These are phyloP conservation scores for Drosophila mauritiana DNA, from an alignment of 1,140 invertebrate genomes.

Conservation along the genomic window DNA sequence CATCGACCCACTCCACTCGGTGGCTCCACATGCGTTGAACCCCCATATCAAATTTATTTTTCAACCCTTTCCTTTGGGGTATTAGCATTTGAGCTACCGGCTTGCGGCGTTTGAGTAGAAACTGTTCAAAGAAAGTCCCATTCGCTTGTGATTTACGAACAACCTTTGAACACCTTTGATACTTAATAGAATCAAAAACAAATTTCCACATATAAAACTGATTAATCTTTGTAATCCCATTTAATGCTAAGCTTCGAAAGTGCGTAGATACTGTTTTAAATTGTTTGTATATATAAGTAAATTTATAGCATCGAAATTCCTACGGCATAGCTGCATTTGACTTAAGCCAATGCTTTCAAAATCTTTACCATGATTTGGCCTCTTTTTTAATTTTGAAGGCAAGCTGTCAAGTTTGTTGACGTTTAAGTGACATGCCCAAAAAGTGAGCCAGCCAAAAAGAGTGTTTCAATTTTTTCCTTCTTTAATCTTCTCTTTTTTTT, in stretches of 20 bases:
- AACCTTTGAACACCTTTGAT: too few relatives aligned
- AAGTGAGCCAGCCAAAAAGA: slow-evolving; percentile 2
- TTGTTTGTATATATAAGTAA: too few relatives aligned
- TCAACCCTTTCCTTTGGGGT: background rate
- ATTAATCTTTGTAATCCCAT: too few relatives aligned
- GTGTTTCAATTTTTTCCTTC: background rate
- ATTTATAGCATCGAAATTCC: background rate
- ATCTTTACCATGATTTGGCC: background rate
- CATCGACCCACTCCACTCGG: slow-evolving; percentile 11
- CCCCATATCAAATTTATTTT: slow-evolving; percentile 3
- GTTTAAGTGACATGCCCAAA: slow-evolving; percentile 24
- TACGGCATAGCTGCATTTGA: background rate
- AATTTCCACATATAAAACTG: too few relatives aligned
- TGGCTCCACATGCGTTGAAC: background rate
- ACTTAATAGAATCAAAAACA: background rate
- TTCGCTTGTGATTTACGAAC: background rate
- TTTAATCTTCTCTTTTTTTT: background rate
- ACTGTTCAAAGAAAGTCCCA: background rate
- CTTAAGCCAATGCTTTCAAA: background rate
- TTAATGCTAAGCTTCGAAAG: too few relatives aligned
- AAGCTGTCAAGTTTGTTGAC: slow-evolving; percentile 39
- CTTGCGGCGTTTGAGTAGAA: background rate
- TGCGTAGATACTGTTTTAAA: too few relatives aligned
- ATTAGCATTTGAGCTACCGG: background rate
- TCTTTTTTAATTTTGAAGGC: background rate